Conservation (phyloP, 1,140 invertebrate genomes). For the Planococcus citri region DNA sequence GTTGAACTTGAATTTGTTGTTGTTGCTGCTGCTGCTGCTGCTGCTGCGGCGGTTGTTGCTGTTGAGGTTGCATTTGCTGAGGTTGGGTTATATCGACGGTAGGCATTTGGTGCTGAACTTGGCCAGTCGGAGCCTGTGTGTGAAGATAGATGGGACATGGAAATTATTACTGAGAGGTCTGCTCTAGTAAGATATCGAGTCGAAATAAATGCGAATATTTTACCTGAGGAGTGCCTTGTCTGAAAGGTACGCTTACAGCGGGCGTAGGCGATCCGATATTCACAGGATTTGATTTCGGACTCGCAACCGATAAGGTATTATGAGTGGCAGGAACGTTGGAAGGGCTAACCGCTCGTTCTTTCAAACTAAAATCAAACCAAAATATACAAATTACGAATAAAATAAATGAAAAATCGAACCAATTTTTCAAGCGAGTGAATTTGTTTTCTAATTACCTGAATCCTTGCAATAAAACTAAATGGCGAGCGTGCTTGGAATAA, state of each 20-base stretch:
- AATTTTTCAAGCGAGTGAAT: background rate
- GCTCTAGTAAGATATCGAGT: background rate
- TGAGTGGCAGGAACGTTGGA: conserved; percentile 32
- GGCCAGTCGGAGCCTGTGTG: background rate
- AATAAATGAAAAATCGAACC: background rate
- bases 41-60: conserved; percentile 21
- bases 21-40: conserved; percentile 23
- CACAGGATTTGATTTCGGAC: conserved; percentile 44
- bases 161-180: background rate
- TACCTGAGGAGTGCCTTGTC: background rate
- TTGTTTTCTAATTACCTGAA: conserved; percentile 41
- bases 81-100: conserved; percentile 17
- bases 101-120: conserved; percentile 16
- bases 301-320: conserved; percentile 35
- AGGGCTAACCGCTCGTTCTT: conserved; percentile 66
- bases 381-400: too few relatives aligned
- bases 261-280: conserved; percentile 33
- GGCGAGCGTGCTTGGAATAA: conserved; percentile 76
- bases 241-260: conserved; percentile 15
- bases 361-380: conserved; percentile 54
- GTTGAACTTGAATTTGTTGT: conserved; percentile 30
- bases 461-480: conserved; percentile 67
- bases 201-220: background rate
- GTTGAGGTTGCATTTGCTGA: conserved; percentile 21
- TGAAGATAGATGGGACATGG: background rate